Evolutionary conservation across 2,797 vertebrate species (phyloP).

Genomic region (Margarornis squamiger): DNA sequence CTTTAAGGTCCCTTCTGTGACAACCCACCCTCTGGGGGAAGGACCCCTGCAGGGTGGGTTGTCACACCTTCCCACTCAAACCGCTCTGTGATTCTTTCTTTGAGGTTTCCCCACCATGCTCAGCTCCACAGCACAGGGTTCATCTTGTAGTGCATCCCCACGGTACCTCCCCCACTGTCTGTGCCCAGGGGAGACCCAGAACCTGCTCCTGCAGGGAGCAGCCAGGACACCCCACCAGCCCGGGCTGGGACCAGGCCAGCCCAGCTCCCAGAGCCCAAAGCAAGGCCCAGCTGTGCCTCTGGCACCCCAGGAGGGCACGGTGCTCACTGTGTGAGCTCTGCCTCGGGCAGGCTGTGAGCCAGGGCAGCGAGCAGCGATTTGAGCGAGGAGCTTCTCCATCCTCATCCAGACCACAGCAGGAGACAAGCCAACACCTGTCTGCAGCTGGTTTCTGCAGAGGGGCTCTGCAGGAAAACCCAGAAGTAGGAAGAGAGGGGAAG

Average conservation of each 20-base stretch:
- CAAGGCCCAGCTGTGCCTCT: not conserved
- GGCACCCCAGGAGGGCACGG: not conserved
- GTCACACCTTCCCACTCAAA: not conserved
- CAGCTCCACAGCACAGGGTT: not conserved
- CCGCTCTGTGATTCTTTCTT: not conserved
- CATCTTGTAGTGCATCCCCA: not conserved
- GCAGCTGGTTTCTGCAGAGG: not conserved
- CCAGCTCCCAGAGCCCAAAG: not conserved
- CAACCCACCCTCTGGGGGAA: not conserved
- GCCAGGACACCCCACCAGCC: not conserved
- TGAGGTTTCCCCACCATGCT: not conserved
- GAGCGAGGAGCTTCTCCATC: not conserved
- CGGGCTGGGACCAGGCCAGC: not conserved
- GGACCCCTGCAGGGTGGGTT: not conserved
- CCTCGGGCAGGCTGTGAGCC: not conserved
- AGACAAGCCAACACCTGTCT: not conserved
- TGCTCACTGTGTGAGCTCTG: fast-evolving
- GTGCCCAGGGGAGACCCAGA: not conserved
- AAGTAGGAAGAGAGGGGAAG: not conserved
- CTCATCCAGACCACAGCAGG: fast-evolving
- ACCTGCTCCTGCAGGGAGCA: not conserved
- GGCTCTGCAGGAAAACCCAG: not conserved
- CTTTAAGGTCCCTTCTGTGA: not conserved
- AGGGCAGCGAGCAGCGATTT: fast-evolving
- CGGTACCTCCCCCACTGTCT: not conserved